Percentiles rank a stretch among this genome's conserved stretches.
Evolutionary conservation across 64 coral and sea anemone genomes (phyloP).

Genomic region (Pocillopora damicornis): DNA sequence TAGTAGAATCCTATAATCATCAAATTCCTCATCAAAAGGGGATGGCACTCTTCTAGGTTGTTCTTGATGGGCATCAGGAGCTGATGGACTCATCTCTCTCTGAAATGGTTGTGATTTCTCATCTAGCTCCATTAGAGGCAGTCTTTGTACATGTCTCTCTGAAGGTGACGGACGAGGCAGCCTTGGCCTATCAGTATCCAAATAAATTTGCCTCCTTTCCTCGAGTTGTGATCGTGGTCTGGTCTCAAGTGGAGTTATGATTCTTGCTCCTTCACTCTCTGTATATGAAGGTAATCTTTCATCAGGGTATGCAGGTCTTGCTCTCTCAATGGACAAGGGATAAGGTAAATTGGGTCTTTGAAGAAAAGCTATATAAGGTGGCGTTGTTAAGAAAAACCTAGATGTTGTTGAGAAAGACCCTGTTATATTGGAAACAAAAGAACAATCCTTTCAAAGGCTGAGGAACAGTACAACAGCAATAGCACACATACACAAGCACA

Average conservation of each 20-base stretch:
- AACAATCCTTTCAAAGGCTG: too few relatives aligned
- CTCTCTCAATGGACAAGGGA: background rate
- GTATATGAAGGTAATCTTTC: background rate
- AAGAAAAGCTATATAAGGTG: background rate
- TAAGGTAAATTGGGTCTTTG: constrained; percentile 29
- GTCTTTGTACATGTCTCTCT: background rate
- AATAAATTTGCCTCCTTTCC: constrained; percentile 4
- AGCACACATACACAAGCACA: too few relatives aligned
- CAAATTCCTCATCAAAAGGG: constrained; percentile 36
- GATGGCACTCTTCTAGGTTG: background rate
- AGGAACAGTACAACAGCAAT: too few relatives aligned
- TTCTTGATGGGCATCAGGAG: background rate
- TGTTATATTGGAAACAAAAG: too few relatives aligned
- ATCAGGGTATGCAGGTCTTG: background rate
- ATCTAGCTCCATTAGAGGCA: constrained; percentile 4
- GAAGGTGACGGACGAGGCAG: background rate
- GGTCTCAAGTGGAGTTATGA: background rate
- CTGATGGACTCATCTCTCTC: background rate
- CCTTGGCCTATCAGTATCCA: background rate
- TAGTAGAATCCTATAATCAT: constrained; percentile 74
- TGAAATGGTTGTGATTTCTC: background rate
- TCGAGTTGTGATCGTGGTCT: background rate
- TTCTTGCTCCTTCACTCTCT: background rate
- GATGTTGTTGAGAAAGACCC: too few relatives aligned
- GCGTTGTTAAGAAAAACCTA: background rate